phyloP scores from a whole-genome alignment of 2,113 vertebrate species.

The Amia ocellicauda region DNA sequence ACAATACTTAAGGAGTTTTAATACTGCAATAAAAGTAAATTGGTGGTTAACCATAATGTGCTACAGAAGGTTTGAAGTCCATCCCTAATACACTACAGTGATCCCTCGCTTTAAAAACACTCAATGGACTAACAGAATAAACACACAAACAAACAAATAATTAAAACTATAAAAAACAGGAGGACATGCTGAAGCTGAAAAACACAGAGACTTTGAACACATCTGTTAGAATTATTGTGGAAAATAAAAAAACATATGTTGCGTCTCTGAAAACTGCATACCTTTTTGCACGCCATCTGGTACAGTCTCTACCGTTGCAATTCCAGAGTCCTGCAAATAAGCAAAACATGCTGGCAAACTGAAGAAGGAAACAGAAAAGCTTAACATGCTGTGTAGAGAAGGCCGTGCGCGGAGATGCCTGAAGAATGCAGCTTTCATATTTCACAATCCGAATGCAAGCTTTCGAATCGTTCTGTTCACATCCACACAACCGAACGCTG shows the following conservation, averaged over 20 bases:
- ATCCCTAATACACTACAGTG: not conserved
- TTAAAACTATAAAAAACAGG: not conserved
- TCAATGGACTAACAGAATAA: not conserved
- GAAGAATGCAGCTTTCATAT: no score
- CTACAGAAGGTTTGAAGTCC: not conserved
- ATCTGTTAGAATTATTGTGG: not conserved
- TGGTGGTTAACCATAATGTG: not conserved
- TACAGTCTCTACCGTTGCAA: constrained; percentile 18
- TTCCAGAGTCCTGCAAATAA: constrained; percentile 29
- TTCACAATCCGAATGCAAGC: no score
- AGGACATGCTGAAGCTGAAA: not conserved
- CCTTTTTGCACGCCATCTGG: constrained; percentile 32
- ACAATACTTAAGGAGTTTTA: not conserved
- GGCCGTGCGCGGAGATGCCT: no score
- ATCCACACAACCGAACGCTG: no score
- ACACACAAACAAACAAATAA: constrained; percentile 6
- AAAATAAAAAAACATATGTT: not conserved
- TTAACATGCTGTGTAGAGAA: no score
- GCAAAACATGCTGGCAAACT: not conserved
- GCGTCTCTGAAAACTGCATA: constrained; percentile 7
- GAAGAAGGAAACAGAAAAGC: not conserved
- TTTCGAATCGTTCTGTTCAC: no score
- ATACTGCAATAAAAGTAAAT: constrained; percentile 8
- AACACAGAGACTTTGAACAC: not conserved
- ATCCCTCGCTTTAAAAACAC: not conserved